Evolutionary conservation across 1,140 invertebrate species (phyloP).

Genomic region (Scaptomyza hsui): DNA sequence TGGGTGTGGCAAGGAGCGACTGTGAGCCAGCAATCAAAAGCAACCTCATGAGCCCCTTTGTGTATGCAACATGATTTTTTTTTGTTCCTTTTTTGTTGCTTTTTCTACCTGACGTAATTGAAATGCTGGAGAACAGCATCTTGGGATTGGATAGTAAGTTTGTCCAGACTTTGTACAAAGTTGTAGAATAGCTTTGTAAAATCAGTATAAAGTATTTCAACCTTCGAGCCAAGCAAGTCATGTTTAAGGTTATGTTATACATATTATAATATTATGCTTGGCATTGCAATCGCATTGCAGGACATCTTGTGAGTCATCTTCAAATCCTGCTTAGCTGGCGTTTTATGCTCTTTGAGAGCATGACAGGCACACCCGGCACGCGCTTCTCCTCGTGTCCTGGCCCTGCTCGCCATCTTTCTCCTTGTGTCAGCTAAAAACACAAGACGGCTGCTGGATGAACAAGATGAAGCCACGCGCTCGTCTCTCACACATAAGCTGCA

Average conservation of each 20-base stretch:
- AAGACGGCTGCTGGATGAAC: conserved; percentile 15
- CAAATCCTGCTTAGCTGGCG: conserved; percentile 66
- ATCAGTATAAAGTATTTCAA: too few species aligned
- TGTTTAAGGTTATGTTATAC: not conserved
- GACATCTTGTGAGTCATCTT: conserved; percentile 36
- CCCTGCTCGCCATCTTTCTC: conserved; percentile 33
- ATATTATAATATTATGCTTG: conserved; percentile 9
- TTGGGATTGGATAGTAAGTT: not conserved
- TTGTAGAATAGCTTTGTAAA: not conserved
- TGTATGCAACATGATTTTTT: conserved; percentile 70
- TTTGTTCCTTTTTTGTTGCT: too few species aligned
- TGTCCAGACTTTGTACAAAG: not conserved
- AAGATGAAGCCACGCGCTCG: conserved; percentile 19
- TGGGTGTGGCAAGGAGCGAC: not conserved
- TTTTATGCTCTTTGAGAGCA: conserved; percentile 49
- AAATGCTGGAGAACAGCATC: conserved; percentile 33
- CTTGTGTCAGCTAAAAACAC: conserved; percentile 66
- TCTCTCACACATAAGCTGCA: conserved; percentile 34
- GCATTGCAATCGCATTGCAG: conserved; percentile 37
- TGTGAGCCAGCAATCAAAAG: conserved; percentile 58
- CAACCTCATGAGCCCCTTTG: conserved; percentile 59
- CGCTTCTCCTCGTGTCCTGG: conserved; percentile 8
- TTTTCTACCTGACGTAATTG: conserved; percentile 46
- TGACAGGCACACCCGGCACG: conserved; percentile 13
- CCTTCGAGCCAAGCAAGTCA: too few species aligned